phyloP scores from a whole-genome alignment of 1,140 invertebrate genomes.

The Solen grandis region DNA sequence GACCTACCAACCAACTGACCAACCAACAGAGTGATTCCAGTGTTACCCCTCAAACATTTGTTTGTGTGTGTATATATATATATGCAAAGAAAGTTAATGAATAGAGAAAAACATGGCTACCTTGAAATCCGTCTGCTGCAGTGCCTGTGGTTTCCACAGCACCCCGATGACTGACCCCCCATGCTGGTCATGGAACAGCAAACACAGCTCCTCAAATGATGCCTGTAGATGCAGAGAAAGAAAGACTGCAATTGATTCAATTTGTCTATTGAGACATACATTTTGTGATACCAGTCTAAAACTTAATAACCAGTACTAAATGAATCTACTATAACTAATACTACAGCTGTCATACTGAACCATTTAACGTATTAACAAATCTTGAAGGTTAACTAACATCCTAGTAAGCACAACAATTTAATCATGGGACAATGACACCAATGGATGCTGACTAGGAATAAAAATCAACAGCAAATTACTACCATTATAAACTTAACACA shows the following conservation, averaged over 20 bases:
- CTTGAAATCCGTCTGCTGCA: slow-evolving; percentile 55
- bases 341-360: background rate
- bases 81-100: too few relatives aligned
- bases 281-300: background rate
- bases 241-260: background rate
- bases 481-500: too few relatives aligned
- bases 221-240: slow-evolving; percentile 82
- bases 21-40: too few relatives aligned
- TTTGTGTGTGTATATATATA: too few relatives aligned
- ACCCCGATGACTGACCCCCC: slow-evolving; percentile 85
- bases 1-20: too few relatives aligned
- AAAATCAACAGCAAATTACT: too few relatives aligned
- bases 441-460: too few relatives aligned
- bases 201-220: slow-evolving; percentile 88
- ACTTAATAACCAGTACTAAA: background rate
- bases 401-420: too few relatives aligned
- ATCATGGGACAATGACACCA: too few relatives aligned
- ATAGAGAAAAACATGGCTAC: too few relatives aligned
- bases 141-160: slow-evolving; percentile 51
- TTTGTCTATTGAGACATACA: slow-evolving; percentile 57
- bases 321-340: background rate
- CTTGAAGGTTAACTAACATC: background rate
- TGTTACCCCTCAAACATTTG: too few relatives aligned
- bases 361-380: background rate
- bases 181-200: slow-evolving; percentile 94